Evolutionary conservation across 2,797 vertebrate genomes (phyloP).

Genomic region (Urosaurus nigricauda): DNA sequence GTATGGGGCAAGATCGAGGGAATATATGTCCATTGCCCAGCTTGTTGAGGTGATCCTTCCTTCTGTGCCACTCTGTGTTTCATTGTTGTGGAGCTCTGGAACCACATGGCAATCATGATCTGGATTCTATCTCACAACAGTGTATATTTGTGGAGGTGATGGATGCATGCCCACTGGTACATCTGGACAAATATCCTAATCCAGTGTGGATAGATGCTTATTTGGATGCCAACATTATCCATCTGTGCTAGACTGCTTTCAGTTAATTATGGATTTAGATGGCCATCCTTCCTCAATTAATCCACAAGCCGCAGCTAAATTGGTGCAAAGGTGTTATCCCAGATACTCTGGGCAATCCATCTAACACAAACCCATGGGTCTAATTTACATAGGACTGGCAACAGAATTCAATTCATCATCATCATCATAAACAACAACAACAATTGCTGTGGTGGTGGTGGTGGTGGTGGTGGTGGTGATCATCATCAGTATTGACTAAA

Average conservation of each 20-base stretch:
- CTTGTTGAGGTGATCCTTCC: not conserved
- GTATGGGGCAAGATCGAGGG: not conserved
- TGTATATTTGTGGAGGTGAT: not conserved
- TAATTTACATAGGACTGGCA: too few species aligned
- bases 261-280: not conserved
- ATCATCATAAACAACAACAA: too few species aligned
- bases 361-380: too few species aligned
- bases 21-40: not conserved
- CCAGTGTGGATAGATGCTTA: not conserved
- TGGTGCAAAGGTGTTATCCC: too few species aligned
- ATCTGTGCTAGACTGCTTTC: not conserved
- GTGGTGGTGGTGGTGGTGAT: too few species aligned
- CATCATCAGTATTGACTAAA: too few species aligned
- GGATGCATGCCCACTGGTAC: not conserved
- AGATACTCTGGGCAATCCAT: too few species aligned
- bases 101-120: not conserved
- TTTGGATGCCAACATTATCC: not conserved
- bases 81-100: not conserved
- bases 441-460: too few species aligned
- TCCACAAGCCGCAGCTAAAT: too few species aligned
- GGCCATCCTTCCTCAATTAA: too few species aligned
- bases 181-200: not conserved
- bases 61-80: not conserved
- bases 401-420: too few species aligned
- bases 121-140: not conserved